These are phyloP conservation scores for Druon quercuslanigerum DNA, from an alignment of 1,140 invertebrate species.

Conservation along the genomic window DNA sequence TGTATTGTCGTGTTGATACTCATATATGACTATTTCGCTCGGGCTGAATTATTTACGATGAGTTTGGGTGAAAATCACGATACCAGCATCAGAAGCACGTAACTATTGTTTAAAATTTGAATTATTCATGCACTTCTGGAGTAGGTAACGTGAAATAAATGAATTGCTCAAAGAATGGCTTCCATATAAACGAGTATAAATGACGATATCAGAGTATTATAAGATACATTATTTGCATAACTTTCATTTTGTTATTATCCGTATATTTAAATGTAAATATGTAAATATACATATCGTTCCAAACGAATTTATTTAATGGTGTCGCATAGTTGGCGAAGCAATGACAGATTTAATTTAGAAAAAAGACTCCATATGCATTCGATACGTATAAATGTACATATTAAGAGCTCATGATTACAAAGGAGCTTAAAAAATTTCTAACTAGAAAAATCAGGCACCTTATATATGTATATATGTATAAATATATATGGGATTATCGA, in stretches of 20 bases:
- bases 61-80: not conserved
- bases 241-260: not conserved
- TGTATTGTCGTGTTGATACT: too few species aligned
- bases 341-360: conserved; percentile 23
- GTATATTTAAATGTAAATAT: conserved; percentile 44
- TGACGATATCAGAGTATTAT: conserved; percentile 55
- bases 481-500: too few species aligned
- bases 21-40: too few species aligned
- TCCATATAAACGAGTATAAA: conserved; percentile 56
- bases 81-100: not conserved
- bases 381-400: not conserved
- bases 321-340: conserved; percentile 30
- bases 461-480: too few species aligned
- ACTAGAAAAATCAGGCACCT: too few species aligned
- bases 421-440: too few species aligned
- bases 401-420: not conserved
- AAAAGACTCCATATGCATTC: not conserved
- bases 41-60: too few species aligned
- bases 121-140: not conserved
- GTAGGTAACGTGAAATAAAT: conserved; percentile 51
- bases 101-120: not conserved
- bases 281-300: conserved; percentile 41
- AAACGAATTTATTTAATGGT: not conserved
- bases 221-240: conserved; percentile 38
- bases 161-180: conserved; percentile 71